A percentile compares a stretch with the other conserved stretches of the same genome.
These are phyloP conservation scores for Hirudo medicinalis DNA, from an alignment of 1,140 invertebrate species.

Conservation along the genomic window DNA sequence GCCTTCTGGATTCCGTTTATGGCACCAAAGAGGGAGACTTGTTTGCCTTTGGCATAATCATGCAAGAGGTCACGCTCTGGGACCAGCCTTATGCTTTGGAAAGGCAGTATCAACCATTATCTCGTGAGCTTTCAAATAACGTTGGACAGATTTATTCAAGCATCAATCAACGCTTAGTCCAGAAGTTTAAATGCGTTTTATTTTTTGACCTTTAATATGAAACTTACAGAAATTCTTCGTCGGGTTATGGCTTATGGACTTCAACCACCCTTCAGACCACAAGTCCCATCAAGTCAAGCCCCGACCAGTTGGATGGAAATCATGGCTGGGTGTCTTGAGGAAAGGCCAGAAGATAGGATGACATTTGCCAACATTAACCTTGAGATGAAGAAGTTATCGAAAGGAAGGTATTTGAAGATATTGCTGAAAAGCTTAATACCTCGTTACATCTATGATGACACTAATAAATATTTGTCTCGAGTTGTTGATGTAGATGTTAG, in stretches of 20 bases:
- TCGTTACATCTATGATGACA: too few relatives aligned
- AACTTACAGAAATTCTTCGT: slow-evolving; percentile 5
- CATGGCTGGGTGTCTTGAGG: slow-evolving; percentile 23
- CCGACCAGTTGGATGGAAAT: slow-evolving; percentile 16
- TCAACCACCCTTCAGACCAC: slow-evolving; percentile 17
- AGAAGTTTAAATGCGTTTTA: too few relatives aligned
- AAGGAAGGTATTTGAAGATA: neutral
- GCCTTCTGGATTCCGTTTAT: neutral
- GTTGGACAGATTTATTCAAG: neutral
- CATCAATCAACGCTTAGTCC: neutral
- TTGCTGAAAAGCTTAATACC: too few relatives aligned
- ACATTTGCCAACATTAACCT: slow-evolving; percentile 28
- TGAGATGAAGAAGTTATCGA: neutral
- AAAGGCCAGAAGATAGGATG: slow-evolving; percentile 20
- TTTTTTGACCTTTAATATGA: neutral
- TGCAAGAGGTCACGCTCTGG: slow-evolving; percentile 9
- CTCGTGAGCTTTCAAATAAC: neutral
- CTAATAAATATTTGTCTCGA: too few relatives aligned
- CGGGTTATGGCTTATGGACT: neutral
- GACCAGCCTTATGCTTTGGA: slow-evolving; percentile 1
- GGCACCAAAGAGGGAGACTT: slow-evolving; percentile 11
- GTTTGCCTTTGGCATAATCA: slow-evolving; percentile 11
- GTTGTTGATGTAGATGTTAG: too few relatives aligned
- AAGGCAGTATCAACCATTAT: neutral
- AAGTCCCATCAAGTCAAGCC: neutral